These are phyloP conservation scores for Drosophila robusta DNA, from an alignment of 2,888 invertebrate genomes.

Conservation along the genomic window DNA sequence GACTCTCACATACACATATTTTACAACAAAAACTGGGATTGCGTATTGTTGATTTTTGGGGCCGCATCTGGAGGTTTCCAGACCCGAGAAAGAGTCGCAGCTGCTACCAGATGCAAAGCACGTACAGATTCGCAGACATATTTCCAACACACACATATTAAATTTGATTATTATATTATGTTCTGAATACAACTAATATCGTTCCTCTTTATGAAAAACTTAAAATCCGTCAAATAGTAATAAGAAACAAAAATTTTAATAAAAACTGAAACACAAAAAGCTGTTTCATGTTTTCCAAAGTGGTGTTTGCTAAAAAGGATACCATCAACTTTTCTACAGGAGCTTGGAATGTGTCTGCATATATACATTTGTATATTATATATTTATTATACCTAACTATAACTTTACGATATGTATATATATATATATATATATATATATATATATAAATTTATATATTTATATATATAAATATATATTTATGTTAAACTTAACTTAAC, in stretches of 20 bases:
- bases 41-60: slow-evolving; percentile 49
- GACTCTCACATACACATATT: slow-evolving; percentile 16
- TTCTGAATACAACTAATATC: slow-evolving; percentile 15
- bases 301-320: neutral
- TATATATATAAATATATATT: slow-evolving; percentile 48
- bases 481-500: slow-evolving; percentile 62
- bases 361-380: slow-evolving; percentile 55
- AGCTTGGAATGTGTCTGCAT: slow-evolving; percentile 30
- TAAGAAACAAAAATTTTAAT: neutral
- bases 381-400: slow-evolving; percentile 60
- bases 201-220: slow-evolving; percentile 13
- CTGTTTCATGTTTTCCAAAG: neutral
- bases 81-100: slow-evolving; percentile 16
- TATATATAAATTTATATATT: slow-evolving; percentile 57
- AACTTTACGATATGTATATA: slow-evolving; percentile 49
- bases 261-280: neutral
- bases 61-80: slow-evolving; percentile 66
- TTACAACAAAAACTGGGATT: slow-evolving; percentile 44
- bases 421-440: slow-evolving; percentile 43
- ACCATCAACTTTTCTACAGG: neutral
- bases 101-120: slow-evolving; percentile 53
- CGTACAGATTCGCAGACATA: slow-evolving; percentile 45
- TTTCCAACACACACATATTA: slow-evolving; percentile 13
- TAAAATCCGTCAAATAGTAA: slow-evolving; percentile 14
- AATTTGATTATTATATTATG: slow-evolving; percentile 20